phyloP scores from a whole-genome alignment of 1,140 invertebrate genomes.

The Cephus cinctus region DNA sequence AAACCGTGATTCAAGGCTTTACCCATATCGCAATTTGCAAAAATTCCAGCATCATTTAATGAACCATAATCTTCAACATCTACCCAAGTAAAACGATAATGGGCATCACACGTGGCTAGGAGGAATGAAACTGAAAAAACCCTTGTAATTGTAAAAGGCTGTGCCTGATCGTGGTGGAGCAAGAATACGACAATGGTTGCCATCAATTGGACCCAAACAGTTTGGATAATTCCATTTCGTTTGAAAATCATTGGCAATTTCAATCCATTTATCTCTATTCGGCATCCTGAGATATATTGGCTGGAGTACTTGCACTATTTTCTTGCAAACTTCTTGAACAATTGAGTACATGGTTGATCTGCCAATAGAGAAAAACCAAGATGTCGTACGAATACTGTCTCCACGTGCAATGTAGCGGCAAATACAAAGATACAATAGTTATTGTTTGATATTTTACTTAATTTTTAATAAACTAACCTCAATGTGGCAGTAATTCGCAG shows the following conservation, averaged over 20 bases:
- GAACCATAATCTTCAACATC: slow-evolving; percentile 40
- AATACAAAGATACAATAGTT: too few relatives aligned
- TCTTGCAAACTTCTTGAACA: too few relatives aligned
- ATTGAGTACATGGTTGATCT: too few relatives aligned
- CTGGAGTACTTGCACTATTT: slow-evolving; percentile 8
- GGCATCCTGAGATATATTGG: slow-evolving; percentile 17
- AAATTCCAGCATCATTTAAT: slow-evolving; percentile 8
- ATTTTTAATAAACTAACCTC: too few relatives aligned
- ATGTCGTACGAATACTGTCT: too few relatives aligned
- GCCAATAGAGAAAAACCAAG: too few relatives aligned
- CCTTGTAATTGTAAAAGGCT: slow-evolving; percentile 50
- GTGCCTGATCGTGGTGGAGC: slow-evolving; percentile 36
- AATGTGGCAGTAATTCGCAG: too few relatives aligned
- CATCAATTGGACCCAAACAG: slow-evolving; percentile 50
- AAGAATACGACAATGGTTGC: slow-evolving; percentile 46
- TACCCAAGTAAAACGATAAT: slow-evolving; percentile 44
- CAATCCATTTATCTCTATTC: slow-evolving; percentile 25
- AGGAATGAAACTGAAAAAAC: slow-evolving; percentile 43
- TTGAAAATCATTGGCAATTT: slow-evolving; percentile 31
- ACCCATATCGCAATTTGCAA: slow-evolving; percentile 6
- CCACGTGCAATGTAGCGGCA: too few relatives aligned
- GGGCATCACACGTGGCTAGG: slow-evolving; percentile 46
- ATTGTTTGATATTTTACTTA: too few relatives aligned
- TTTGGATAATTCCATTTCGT: slow-evolving; percentile 44
- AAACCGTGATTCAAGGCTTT: slow-evolving; percentile 2